phyloP scores from a whole-genome alignment of 1,140 invertebrate species.

The Trachymyrmex cornetzi region DNA sequence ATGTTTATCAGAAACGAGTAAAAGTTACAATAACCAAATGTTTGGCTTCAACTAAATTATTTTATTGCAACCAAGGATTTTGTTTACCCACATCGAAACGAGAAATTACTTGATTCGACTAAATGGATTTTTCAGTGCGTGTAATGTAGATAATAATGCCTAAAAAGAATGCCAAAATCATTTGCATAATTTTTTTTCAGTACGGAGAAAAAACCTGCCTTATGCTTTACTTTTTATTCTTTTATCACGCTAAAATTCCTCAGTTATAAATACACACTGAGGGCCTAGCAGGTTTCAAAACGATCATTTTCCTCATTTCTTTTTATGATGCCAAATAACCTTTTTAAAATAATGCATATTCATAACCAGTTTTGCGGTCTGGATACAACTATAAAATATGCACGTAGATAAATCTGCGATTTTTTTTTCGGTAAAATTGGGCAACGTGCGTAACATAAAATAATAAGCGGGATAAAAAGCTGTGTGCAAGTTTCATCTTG shows the following conservation, averaged over 20 bases:
- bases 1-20: no score
- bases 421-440: constrained; percentile 5
- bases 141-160: not conserved
- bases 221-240: not conserved
- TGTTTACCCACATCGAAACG: no score
- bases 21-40: no score
- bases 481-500: constrained; percentile 50
- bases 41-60: no score
- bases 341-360: constrained; percentile 3
- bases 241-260: not conserved
- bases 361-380: not conserved
- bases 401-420: not conserved
- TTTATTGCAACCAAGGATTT: no score
- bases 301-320: constrained; percentile 1
- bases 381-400: constrained; percentile 2
- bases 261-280: not conserved
- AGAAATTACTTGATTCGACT: no score
- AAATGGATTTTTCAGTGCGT: no score
- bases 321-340: not conserved
- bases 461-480: constrained; percentile 51
- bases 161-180: not conserved
- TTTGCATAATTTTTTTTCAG: not conserved
- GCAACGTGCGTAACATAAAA: constrained; percentile 5
- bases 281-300: not conserved
- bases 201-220: no score